These are phyloP conservation scores for Abramis brama DNA, from an alignment of 2,113 vertebrate genomes.

Conservation along the genomic window DNA sequence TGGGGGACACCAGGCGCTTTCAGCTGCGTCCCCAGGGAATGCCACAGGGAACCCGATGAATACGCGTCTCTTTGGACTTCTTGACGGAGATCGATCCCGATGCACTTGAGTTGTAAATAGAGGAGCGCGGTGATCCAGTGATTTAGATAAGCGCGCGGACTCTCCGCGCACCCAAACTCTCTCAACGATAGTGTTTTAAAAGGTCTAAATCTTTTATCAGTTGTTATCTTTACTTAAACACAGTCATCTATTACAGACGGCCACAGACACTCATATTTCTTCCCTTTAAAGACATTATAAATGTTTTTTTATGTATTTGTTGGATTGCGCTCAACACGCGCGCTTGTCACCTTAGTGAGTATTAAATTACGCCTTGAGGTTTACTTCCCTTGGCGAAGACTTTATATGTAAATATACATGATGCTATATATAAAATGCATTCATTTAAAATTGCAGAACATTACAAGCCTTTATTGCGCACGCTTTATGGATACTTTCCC, in stretches of 20 bases:
- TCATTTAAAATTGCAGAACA: neutral
- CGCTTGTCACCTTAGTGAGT: neutral
- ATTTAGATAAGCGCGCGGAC: neutral
- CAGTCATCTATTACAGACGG: neutral
- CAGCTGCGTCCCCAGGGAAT: slow-evolving; percentile 69
- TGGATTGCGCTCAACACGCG: slow-evolving; percentile 39
- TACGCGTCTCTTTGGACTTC: slow-evolving; percentile 58
- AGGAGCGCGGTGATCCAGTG: slow-evolving; percentile 6
- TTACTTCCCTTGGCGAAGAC: neutral
- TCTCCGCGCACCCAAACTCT: neutral
- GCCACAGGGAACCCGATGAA: slow-evolving; percentile 58
- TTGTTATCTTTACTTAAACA: neutral
- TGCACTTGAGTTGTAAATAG: slow-evolving; percentile 63
- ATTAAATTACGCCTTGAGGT: slow-evolving; percentile 15
- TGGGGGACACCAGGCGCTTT: slow-evolving; percentile 47
- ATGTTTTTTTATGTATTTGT: neutral
- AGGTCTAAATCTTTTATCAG: neutral
- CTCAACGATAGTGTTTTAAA: neutral
- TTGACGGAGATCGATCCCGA: slow-evolving; percentile 57
- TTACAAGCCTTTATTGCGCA: slow-evolving; percentile 2
- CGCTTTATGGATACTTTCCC: neutral
- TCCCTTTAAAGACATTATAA: slow-evolving; percentile 42
- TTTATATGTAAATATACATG: neutral
- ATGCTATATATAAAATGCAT: neutral
- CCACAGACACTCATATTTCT: neutral